Percentiles rank a stretch among this genome's conserved stretches.
These are phyloP conservation scores for Aspidiotus rigidus DNA, from an alignment of 2,888 invertebrate species.

Conservation along the genomic window DNA sequence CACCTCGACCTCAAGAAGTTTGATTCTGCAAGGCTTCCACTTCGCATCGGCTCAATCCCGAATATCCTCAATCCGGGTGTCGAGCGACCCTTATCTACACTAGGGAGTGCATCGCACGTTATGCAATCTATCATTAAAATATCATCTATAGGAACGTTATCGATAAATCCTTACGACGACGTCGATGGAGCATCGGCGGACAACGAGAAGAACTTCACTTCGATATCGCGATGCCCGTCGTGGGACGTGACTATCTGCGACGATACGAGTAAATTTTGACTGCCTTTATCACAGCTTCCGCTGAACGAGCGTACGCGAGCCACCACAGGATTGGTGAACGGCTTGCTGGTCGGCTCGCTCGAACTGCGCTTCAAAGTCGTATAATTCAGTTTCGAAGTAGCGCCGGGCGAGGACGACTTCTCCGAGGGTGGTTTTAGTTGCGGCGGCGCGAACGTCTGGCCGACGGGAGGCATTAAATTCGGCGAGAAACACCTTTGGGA, in stretches of 20 bases:
- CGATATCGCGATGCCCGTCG: slow-evolving; percentile 66
- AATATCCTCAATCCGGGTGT: too few species aligned
- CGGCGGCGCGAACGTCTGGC: background rate
- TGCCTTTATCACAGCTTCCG: slow-evolving; percentile 38
- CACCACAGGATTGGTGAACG: slow-evolving; percentile 44
- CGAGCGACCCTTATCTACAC: too few species aligned
- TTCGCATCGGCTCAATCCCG: too few species aligned
- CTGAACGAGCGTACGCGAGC: slow-evolving; percentile 43
- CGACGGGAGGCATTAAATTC: slow-evolving; percentile 23
- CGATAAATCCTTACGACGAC: too few species aligned
- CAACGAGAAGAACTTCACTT: slow-evolving; percentile 65
- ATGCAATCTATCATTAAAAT: too few species aligned
- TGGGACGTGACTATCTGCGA: slow-evolving; percentile 68
- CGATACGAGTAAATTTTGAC: slow-evolving; percentile 57
- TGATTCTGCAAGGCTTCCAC: background rate
- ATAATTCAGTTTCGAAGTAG: slow-evolving; percentile 8
- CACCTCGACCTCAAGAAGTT: background rate
- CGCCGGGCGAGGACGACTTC: background rate
- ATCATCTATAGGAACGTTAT: too few species aligned
- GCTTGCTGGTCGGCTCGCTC: slow-evolving; percentile 47
- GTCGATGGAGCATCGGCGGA: slow-evolving; percentile 43
- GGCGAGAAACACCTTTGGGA: slow-evolving; percentile 42
- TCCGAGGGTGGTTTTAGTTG: background rate
- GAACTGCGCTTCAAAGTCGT: slow-evolving; percentile 50
- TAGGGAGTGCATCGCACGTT: too few species aligned